phyloP scores from a whole-genome alignment of 1,140 invertebrate genomes.

The Drosophila sp. region DNA sequence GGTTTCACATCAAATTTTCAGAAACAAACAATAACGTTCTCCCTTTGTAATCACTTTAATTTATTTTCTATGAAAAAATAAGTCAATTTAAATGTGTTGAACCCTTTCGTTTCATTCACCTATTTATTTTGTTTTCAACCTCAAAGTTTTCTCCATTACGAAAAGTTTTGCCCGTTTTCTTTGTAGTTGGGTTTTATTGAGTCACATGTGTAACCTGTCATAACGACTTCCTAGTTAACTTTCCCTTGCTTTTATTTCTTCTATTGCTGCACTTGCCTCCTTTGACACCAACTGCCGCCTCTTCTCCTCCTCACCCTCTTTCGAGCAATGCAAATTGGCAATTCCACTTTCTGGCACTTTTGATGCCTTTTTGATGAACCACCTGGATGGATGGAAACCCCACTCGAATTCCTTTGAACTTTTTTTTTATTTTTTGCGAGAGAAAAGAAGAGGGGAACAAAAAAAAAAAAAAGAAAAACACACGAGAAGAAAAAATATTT shows the following conservation, averaged over 20 bases:
- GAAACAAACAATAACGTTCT: too few species aligned
- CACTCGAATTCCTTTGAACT: constrained; percentile 73
- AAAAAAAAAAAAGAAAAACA: not conserved
- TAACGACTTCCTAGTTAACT: constrained; percentile 50
- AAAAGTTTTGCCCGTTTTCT: constrained; percentile 14
- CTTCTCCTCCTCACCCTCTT: constrained; percentile 28
- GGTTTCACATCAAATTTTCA: too few species aligned
- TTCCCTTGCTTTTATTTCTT: constrained; percentile 35
- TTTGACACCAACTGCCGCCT: constrained; percentile 15
- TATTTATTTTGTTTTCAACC: not conserved
- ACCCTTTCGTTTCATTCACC: not conserved
- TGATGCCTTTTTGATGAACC: constrained; percentile 71
- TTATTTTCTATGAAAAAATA: too few species aligned
- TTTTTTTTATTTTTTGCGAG: not conserved
- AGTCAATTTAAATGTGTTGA: not conserved
- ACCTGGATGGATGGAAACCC: constrained; percentile 38
- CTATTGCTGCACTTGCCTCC: constrained; percentile 32
- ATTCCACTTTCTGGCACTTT: constrained; percentile 70
- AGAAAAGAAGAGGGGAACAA: not conserved
- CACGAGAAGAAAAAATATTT: constrained; percentile 15
- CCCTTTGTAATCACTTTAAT: too few species aligned
- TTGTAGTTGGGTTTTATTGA: constrained; percentile 50
- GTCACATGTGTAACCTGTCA: constrained; percentile 51
- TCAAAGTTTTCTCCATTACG: constrained; percentile 12
- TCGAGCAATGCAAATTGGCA: constrained; percentile 63